Evolutionary conservation across 2,113 vertebrate species (phyloP).

Genomic region (Nothocercus julius): DNA sequence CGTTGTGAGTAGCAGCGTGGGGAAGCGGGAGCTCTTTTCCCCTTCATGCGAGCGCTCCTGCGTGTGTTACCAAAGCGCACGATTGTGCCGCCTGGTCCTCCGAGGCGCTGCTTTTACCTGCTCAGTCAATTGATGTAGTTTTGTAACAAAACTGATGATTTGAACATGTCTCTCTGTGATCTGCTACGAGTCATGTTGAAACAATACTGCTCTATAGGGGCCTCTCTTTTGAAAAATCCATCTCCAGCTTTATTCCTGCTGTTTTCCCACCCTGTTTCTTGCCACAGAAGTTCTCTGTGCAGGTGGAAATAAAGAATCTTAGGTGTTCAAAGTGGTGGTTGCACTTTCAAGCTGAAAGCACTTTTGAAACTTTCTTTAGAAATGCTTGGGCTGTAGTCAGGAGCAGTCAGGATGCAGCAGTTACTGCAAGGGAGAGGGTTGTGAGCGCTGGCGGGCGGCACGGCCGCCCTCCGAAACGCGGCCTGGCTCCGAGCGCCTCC

Average conservation of each 20-base stretch:
- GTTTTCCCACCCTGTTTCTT: not conserved
- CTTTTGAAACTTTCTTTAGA: not conserved
- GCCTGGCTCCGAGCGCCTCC: not conserved
- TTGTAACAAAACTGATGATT: not conserved
- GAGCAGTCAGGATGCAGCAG: fast-evolving
- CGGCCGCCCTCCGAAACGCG: not conserved
- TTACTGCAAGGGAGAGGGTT: not conserved
- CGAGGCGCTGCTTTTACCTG: not conserved
- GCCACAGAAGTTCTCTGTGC: no score
- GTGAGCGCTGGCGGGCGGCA: fast-evolving
- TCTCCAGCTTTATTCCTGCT: not conserved
- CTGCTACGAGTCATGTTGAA: not conserved
- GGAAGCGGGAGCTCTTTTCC: not conserved
- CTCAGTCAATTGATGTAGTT: fast-evolving
- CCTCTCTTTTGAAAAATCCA: not conserved
- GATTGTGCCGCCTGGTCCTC: not conserved
- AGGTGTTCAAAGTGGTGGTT: fast-evolving
- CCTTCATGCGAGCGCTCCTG: not conserved
- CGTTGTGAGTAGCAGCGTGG: not conserved
- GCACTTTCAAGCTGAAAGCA: not conserved
- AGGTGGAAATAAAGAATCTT: not conserved
- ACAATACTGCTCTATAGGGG: fast-evolving
- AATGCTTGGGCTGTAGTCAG: not conserved
- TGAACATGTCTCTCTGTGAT: not conserved
- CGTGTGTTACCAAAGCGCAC: not conserved